Percentiles rank a stretch among this genome's conserved stretches.
Conservation (phyloP, 2,888 invertebrate genomes). For the Drosophila meridiana region DNA sequence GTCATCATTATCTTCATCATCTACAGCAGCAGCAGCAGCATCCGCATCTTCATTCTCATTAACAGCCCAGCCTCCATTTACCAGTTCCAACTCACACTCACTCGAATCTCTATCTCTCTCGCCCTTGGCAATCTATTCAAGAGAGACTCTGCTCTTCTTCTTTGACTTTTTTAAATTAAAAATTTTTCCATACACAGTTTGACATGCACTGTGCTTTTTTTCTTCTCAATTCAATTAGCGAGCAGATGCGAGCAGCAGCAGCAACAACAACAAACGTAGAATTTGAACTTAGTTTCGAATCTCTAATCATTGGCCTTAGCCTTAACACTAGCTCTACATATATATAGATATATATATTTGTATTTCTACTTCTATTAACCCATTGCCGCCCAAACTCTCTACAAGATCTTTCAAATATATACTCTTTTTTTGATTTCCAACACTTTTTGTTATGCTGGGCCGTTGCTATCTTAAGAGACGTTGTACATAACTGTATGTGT, state of each 20-base stretch:
- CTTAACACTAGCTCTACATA: slow-evolving; percentile 13
- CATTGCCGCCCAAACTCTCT: slow-evolving; percentile 71
- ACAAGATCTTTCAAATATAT: neutral
- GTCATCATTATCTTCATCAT: slow-evolving; percentile 36
- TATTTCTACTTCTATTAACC: slow-evolving; percentile 44
- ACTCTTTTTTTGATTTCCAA: slow-evolving; percentile 20
- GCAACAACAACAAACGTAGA: slow-evolving; percentile 46
- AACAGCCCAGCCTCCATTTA: slow-evolving; percentile 14
- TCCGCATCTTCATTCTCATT: slow-evolving; percentile 47
- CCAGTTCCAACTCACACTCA: slow-evolving; percentile 13
- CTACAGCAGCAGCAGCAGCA: slow-evolving; percentile 39
- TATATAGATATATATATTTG: neutral
- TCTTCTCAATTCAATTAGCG: slow-evolving; percentile 64
- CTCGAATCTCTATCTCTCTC: neutral
- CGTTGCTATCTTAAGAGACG: slow-evolving; percentile 51
- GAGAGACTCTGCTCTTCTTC: neutral
- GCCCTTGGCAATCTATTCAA: slow-evolving; percentile 2
- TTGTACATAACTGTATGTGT: slow-evolving; percentile 31
- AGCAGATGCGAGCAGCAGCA: slow-evolving; percentile 47
- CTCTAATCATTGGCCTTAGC: slow-evolving; percentile 47
- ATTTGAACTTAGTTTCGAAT: slow-evolving; percentile 69
- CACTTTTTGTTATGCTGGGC: slow-evolving; percentile 78
- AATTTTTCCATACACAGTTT: slow-evolving; percentile 75
- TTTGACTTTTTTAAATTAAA: slow-evolving; percentile 52
- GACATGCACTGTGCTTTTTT: slow-evolving; percentile 43